Base-by-base conservation (phyloP, 2,888 invertebrate species). In the Onchidella celtica region DNA sequence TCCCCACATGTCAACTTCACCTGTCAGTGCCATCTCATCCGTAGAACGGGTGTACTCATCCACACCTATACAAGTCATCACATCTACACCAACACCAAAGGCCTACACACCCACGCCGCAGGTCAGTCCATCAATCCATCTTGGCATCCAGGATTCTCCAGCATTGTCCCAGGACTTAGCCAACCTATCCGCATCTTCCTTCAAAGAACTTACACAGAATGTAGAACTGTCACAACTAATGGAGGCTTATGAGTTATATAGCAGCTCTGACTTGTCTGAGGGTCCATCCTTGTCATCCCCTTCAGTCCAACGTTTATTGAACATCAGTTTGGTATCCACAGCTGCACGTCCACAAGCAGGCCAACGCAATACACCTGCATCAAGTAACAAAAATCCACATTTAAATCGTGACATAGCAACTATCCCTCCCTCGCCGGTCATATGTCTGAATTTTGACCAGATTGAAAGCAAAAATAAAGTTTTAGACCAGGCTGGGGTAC, bases 181-280 rank as follows among this genome's bases (percentile, higher is more conserved):
- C 34, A 73, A 59, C 59, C 34, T 73, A 36, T 73, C 73, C n/a
- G 3, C 24, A 17, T 61, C 61, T 36, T 73, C 73, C 9, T 61
- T 59, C 47, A 32, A 36, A 59, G 73, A 59, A 73, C 24, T 36
- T 17, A 32, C 38, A 36, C 59, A 36, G 27, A 61, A 36, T 21
- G 47, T 59, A 14, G 27, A 73, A 27, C 61, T 59, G n/a, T 2
- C 36, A 27, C 59, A 73, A 36, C 17, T 73, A 38, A 73, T 73
- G 34, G 21, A 61, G 59, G 29, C 73, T 36, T 73, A 73, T 36
- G 59, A 59, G 34, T 27, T 36, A 27, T 24, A 61, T 36, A 21
- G 29, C 38, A 34, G n/a, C 4, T 9, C 11, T 27, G 17, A 57
- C 24, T 17, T 9, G 21, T 47, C 70, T 17, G 70, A 70, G 4